Percentiles rank a stretch among this genome's conserved stretches.
Conservation (phyloP, 2,113 vertebrate species). For the Siniperca chuatsi region DNA sequence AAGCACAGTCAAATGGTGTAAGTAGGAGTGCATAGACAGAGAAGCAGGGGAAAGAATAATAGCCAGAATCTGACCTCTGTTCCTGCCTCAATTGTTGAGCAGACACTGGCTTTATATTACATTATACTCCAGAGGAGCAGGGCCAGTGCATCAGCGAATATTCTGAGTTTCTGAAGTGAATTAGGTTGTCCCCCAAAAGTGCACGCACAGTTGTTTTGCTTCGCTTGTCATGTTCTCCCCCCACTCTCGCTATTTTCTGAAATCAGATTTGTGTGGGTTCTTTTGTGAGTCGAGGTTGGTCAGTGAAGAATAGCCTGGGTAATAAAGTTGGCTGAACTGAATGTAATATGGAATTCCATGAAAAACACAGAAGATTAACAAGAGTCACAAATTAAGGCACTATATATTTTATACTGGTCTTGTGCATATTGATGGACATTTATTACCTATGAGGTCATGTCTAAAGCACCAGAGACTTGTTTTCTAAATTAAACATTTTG, state of each 20-base stretch:
- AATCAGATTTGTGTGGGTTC: conserved; percentile 79
- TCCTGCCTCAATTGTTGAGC: conserved; percentile 77
- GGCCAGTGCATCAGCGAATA: conserved; percentile 80
- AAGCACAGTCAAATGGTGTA: conserved; percentile 71
- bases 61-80: conserved; percentile 77
- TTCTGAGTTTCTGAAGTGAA: conserved; percentile 81
- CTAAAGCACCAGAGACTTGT: conserved; percentile 8
- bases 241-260: conserved; percentile 64
- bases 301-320: conserved; percentile 64
- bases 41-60: conserved; percentile 75
- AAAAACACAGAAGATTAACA: conserved; percentile 71
- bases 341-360: conserved; percentile 56
- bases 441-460: conserved; percentile 65
- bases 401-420: conserved; percentile 52
- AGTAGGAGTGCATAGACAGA: conserved; percentile 71
- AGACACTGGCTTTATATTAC: conserved; percentile 78
- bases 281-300: conserved; percentile 73
- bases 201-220: conserved; percentile 75
- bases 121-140: conserved; percentile 72
- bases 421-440: conserved; percentile 46
- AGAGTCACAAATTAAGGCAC: conserved; percentile 50
- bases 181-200: conserved; percentile 81
- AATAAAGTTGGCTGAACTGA: conserved; percentile 67
- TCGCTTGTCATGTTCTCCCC: conserved; percentile 68
- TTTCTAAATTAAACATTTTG: conserved; percentile 23